A percentile compares a stretch with the other conserved stretches of the same genome.
phyloP scores from a whole-genome alignment of 2,888 invertebrate genomes.

The Melitaea athalia region DNA sequence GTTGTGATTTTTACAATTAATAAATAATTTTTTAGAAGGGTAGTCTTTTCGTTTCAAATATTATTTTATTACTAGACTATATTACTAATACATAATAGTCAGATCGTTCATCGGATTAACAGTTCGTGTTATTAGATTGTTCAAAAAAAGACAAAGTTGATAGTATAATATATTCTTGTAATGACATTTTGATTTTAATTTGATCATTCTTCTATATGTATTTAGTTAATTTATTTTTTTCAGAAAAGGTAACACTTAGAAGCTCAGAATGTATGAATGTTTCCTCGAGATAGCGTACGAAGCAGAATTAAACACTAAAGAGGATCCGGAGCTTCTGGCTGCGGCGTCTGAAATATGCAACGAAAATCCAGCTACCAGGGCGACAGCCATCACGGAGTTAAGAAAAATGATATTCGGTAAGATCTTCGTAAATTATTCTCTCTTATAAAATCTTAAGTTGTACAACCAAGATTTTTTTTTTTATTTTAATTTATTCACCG shows the following conservation, averaged over 20 bases:
- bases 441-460: conserved; percentile 1
- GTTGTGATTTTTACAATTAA: no score
- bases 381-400: conserved; percentile 59
- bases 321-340: conserved; percentile 63
- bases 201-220: no score
- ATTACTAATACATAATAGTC: no score
- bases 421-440: not conserved
- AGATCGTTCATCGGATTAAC: no score
- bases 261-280: conserved; percentile 62
- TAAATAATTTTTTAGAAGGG: no score
- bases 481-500: not conserved
- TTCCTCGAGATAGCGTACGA: conserved; percentile 73
- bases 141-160: no score
- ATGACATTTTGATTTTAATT: no score
- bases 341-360: conserved; percentile 62
- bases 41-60: no score
- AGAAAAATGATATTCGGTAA: conserved; percentile 68
- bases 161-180: no score
- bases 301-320: conserved; percentile 66
- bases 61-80: no score
- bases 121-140: no score
- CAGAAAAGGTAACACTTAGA: conserved; percentile 5
- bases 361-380: conserved; percentile 63
- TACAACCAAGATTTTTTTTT: not conserved
- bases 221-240: no score